These are phyloP conservation scores for Cryptotis parvus DNA, from an alignment of 2,113 vertebrate genomes.

Conservation along the genomic window DNA sequence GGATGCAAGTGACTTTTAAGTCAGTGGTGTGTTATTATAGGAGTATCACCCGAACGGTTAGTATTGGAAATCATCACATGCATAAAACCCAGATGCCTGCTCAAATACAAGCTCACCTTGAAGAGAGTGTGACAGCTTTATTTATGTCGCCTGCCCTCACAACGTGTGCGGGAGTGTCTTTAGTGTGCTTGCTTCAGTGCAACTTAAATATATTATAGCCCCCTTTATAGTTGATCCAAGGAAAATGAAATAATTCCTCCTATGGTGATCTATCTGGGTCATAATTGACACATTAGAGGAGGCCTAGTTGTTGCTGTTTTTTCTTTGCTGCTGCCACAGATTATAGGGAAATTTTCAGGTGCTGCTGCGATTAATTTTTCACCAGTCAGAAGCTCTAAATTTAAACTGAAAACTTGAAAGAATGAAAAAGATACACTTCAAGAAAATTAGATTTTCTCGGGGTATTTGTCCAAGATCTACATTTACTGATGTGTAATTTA, in stretches of 20 bases:
- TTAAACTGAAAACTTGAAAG: conserved; percentile 72
- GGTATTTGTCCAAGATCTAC: conserved; percentile 64
- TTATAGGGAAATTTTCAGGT: conserved; percentile 66
- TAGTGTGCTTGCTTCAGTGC: not conserved
- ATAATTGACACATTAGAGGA: conserved; percentile 62
- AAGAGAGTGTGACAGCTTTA: conserved; percentile 58
- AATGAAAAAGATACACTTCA: conserved; percentile 74
- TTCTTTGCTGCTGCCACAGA: not conserved
- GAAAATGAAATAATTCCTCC: conserved; percentile 71
- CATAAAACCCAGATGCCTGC: conserved; percentile 67
- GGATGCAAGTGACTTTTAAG: conserved; percentile 81
- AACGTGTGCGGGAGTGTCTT: not conserved
- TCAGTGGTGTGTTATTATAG: conserved; percentile 66
- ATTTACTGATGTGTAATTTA: conserved; percentile 74
- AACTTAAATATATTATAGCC: conserved; percentile 65
- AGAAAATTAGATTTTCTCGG: conserved; percentile 69
- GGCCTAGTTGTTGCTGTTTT: not conserved
- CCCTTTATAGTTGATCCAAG: conserved; percentile 57
- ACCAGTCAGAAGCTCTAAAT: conserved; percentile 69
- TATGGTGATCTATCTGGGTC: conserved; percentile 66
- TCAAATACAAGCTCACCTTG: conserved; percentile 65
- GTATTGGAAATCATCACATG: conserved; percentile 75
- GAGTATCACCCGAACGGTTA: conserved; percentile 74
- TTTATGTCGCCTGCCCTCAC: conserved; percentile 49
- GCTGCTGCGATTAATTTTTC: conserved; percentile 65